These are phyloP conservation scores for Ectemnius continuus DNA, from an alignment of 2,888 invertebrate genomes.

Conservation along the genomic window DNA sequence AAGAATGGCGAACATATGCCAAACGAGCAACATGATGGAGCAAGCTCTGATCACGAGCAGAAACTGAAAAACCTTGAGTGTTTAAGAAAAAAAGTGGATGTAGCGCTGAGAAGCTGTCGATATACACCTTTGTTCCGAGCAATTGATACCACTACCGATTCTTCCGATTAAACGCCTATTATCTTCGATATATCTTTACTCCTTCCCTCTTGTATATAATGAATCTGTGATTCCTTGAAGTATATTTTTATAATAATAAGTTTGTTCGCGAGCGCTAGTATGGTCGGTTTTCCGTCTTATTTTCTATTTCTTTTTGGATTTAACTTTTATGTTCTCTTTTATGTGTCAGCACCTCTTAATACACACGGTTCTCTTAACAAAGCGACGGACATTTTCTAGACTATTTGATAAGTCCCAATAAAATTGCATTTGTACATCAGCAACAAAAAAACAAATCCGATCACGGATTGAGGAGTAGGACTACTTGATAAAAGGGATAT, in stretches of 20 bases:
- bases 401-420: too few species aligned
- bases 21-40: conserved; percentile 54
- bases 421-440: too few species aligned
- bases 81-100: conserved; percentile 72
- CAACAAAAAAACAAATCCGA: background rate
- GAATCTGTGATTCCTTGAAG: conserved; percentile 72
- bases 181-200: conserved; percentile 28
- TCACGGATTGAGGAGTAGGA: background rate
- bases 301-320: conserved; percentile 49
- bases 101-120: conserved; percentile 66
- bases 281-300: conserved; percentile 37
- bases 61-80: conserved; percentile 63
- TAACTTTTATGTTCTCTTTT: conserved; percentile 25
- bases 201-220: conserved; percentile 69
- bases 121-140: conserved; percentile 53
- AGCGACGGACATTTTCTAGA: background rate
- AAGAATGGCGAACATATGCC: conserved; percentile 56
- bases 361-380: conserved; percentile 14
- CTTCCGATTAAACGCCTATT: conserved; percentile 66
- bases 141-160: conserved; percentile 63
- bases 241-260: conserved; percentile 74
- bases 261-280: conserved; percentile 57
- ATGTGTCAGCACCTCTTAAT: conserved; percentile 36
- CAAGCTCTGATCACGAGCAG: conserved; percentile 69
- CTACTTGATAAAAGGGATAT: conserved; percentile 6